Percentiles rank a stretch among this genome's conserved stretches.
Evolutionary conservation across 2,113 vertebrate genomes (phyloP).

Genomic region (Pao palembangensis): DNA sequence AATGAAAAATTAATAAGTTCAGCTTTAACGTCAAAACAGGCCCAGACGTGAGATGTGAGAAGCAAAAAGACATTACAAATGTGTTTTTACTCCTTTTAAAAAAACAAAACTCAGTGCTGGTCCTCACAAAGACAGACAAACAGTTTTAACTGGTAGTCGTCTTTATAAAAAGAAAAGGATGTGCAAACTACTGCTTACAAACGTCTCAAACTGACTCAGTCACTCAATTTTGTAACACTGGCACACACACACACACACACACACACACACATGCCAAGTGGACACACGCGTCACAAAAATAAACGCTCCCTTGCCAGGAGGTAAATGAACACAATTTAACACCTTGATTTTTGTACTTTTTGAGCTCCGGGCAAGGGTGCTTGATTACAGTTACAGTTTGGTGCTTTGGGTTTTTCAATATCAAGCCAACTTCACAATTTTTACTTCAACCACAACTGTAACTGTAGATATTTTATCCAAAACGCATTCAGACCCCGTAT

Average conservation of each 20-base stretch:
- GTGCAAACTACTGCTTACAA: conserved; percentile 36
- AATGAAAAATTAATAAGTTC: not conserved
- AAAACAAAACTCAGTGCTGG: conserved; percentile 8
- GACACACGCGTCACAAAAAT: not conserved
- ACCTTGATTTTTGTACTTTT: too few relatives aligned
- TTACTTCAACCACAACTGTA: not conserved
- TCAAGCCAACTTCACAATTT: conserved; percentile 3
- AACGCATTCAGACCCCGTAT: conserved; percentile 1
- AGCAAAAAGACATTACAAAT: conserved; percentile 3
- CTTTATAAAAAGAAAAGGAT: conserved; percentile 28
- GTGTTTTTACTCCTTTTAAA: not conserved
- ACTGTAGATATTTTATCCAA: not conserved
- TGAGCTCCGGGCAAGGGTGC: too few relatives aligned
- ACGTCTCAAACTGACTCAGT: conserved; percentile 40
- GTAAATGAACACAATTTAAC: too few relatives aligned
- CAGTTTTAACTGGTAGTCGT: conserved; percentile 1
- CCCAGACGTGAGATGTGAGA: not conserved
- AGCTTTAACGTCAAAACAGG: not conserved
- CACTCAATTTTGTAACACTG: conserved; percentile 34
- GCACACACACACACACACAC: not conserved
- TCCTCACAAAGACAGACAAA: conserved; percentile 12
- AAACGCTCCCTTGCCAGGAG: not conserved
- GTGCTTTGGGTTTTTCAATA: not conserved
- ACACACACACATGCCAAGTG: not conserved
- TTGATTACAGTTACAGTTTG: too few relatives aligned